Conservation (phyloP, 1,140 invertebrate species). For the Chironomus tepperi region DNA sequence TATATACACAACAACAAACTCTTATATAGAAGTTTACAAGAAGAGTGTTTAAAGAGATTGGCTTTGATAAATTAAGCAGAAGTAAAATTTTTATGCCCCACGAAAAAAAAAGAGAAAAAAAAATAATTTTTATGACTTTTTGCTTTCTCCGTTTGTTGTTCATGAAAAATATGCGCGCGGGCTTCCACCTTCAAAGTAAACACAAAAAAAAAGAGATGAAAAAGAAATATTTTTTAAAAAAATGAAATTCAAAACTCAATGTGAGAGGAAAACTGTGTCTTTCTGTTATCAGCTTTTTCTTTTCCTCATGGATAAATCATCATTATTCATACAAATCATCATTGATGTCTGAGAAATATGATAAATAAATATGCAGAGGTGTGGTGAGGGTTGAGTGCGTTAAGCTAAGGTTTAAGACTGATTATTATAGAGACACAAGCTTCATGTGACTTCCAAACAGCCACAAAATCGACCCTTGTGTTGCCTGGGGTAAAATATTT, state of each 20-base stretch:
- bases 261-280: neutral
- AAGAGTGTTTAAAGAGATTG: neutral
- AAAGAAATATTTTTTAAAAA: neutral
- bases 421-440: too few species aligned
- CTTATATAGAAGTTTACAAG: too few species aligned
- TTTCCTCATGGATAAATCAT: neutral
- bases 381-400: neutral
- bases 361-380: too few species aligned
- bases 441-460: too few species aligned
- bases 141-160: neutral
- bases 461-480: too few species aligned
- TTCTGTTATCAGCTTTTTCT: neutral
- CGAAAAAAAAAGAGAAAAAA: neutral
- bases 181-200: constrained; percentile 19
- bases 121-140: neutral
- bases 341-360: neutral
- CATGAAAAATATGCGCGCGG: neutral
- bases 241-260: too few species aligned
- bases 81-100: constrained; percentile 5
- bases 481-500: too few species aligned
- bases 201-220: neutral
- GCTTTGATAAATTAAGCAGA: constrained; percentile 12
- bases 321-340: neutral
- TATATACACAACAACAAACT: too few species aligned
- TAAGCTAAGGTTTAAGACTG: too few species aligned